Evolutionary conservation across 1,140 invertebrate genomes (phyloP).

Genomic region (Adelges cooleyi): DNA sequence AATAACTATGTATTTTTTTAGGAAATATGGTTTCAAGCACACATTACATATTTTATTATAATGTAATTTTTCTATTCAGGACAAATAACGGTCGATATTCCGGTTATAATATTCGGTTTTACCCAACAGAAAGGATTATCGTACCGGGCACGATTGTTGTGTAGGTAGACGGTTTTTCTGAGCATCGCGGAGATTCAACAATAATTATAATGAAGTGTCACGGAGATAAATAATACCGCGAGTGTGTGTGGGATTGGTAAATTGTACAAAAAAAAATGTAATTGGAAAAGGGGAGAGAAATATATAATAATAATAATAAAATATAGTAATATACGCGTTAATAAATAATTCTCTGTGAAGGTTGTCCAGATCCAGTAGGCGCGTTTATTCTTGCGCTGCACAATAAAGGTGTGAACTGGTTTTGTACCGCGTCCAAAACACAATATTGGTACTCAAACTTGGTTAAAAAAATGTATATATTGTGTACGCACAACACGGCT

Average conservation of each 20-base stretch:
- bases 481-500: too few species aligned
- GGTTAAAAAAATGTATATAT: neutral
- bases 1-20: too few species aligned
- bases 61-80: too few species aligned
- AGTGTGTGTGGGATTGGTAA: conserved; percentile 13
- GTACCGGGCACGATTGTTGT: neutral
- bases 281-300: conserved; percentile 21
- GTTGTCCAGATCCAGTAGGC: conserved; percentile 16
- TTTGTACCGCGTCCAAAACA: conserved; percentile 13
- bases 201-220: conserved; percentile 25
- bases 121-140: conserved; percentile 7
- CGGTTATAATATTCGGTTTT: neutral
- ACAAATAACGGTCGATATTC: too few species aligned
- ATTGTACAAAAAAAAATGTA: conserved; percentile 18
- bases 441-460: conserved; percentile 17
- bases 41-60: too few species aligned
- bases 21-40: too few species aligned
- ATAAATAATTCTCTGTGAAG: conserved; percentile 27
- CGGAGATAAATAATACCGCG: conserved; percentile 22
- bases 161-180: conserved; percentile 7
- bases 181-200: conserved; percentile 9
- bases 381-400: conserved; percentile 19
- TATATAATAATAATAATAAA: conserved; percentile 7
- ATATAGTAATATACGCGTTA: conserved; percentile 19
- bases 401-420: conserved; percentile 28